A percentile compares a stretch with the other conserved stretches of the same genome.
Evolutionary conservation across 2,113 vertebrate species (phyloP).

Genomic region (Microcebus griseorufus): DNA sequence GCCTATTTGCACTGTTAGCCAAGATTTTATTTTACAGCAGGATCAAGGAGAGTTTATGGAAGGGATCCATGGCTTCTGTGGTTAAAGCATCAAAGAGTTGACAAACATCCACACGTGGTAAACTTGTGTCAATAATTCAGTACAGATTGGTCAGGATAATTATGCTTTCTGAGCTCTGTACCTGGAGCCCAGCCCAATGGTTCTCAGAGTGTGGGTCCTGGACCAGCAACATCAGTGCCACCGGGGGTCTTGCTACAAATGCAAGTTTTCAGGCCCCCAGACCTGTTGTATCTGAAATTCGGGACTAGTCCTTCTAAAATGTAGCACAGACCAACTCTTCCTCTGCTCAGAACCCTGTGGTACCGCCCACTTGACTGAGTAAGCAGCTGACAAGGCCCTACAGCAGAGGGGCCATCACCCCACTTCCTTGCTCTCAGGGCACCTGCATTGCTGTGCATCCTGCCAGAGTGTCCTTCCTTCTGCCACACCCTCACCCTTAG

Average conservation of each 20-base stretch:
- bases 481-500: no score
- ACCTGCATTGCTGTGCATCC: no score
- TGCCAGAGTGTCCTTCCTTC: neutral
- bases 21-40: neutral
- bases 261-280: neutral
- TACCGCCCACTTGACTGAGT: neutral
- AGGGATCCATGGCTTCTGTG: neutral
- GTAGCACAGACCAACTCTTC: neutral
- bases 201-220: neutral
- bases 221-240: neutral
- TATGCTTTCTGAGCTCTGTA: neutral
- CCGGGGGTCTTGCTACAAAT: neutral
- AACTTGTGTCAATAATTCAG: no score
- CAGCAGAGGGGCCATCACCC: neutral
- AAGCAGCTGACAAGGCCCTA: neutral
- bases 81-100: neutral
- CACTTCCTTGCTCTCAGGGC: neutral
- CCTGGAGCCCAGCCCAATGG: neutral
- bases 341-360: neutral
- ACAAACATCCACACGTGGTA: rapidly evolving
- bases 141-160: neutral
- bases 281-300: neutral
- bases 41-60: neutral
- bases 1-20: no score
- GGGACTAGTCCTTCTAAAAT: neutral